Evolutionary conservation across 1,140 invertebrate species (phyloP).

Genomic region (Vanessa tameamea): DNA sequence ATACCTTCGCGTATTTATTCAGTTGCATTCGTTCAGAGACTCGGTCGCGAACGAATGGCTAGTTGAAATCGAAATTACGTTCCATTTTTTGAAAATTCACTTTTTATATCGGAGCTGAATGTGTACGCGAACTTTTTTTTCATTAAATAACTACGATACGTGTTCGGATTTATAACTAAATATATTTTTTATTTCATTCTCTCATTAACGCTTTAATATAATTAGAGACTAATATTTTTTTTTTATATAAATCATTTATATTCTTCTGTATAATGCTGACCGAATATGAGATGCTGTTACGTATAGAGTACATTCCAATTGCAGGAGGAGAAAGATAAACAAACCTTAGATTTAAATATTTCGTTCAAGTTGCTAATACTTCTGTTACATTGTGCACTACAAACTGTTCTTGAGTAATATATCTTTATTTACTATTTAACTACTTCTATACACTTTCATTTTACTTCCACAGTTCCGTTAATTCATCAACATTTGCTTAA

Average conservation of each 20-base stretch:
- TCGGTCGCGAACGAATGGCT: neutral
- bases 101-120: constrained; percentile 5
- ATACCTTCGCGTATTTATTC: constrained; percentile 5
- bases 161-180: neutral
- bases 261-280: neutral
- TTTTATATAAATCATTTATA: constrained; percentile 21
- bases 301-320: too few species aligned
- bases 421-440: too few species aligned
- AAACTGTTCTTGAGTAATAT: too few species aligned
- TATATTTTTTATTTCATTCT: constrained; percentile 25
- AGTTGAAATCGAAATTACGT: neutral
- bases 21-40: neutral
- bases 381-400: too few species aligned
- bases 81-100: neutral
- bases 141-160: neutral
- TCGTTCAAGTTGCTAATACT: too few species aligned
- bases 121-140: constrained; percentile 11
- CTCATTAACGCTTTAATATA: constrained; percentile 36
- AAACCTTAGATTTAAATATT: too few species aligned
- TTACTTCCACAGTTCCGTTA: too few species aligned
- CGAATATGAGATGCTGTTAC: neutral
- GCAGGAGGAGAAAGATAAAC: too few species aligned
- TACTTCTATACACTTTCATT: too few species aligned
- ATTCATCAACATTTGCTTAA: too few species aligned
- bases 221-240: constrained; percentile 36